phyloP scores from a whole-genome alignment of 2,888 invertebrate species.

The Agrotis exclamationis region DNA sequence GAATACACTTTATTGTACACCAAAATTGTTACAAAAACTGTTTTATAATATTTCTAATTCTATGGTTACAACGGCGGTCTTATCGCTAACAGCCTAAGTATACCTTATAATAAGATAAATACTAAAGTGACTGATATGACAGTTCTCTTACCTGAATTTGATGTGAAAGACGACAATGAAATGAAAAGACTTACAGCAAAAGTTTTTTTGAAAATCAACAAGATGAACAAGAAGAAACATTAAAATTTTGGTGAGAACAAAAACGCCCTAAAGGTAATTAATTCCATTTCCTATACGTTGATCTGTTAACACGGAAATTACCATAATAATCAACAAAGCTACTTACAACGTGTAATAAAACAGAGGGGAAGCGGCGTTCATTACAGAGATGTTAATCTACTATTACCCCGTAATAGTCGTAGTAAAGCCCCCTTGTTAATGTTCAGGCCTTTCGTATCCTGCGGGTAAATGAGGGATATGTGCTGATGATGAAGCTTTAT shows the following conservation, averaged over 20 bases:
- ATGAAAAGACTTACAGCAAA: neutral
- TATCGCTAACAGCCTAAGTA: no score
- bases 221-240: no score
- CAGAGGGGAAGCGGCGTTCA: constrained; percentile 37
- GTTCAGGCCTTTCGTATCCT: constrained; percentile 27
- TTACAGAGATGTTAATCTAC: constrained; percentile 60
- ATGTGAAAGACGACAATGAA: neutral
- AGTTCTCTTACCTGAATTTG: neutral
- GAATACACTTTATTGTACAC: no score
- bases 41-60: no score
- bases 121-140: neutral
- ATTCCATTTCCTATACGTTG: constrained; percentile 2
- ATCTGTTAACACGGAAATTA: constrained; percentile 48
- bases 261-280: neutral
- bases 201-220: neutral
- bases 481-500: constrained; percentile 8
- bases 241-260: no score
- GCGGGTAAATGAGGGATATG: constrained; percentile 16
- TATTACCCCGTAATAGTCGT: constrained; percentile 47
- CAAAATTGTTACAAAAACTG: no score
- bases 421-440: constrained; percentile 45
- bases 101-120: neutral
- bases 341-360: constrained; percentile 44
- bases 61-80: no score
- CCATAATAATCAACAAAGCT: constrained; percentile 39